Evolutionary conservation across 1,140 invertebrate genomes (phyloP), one percentile per base, ranked within the genome.

Genomic region (Euwallacea similis): DNA sequence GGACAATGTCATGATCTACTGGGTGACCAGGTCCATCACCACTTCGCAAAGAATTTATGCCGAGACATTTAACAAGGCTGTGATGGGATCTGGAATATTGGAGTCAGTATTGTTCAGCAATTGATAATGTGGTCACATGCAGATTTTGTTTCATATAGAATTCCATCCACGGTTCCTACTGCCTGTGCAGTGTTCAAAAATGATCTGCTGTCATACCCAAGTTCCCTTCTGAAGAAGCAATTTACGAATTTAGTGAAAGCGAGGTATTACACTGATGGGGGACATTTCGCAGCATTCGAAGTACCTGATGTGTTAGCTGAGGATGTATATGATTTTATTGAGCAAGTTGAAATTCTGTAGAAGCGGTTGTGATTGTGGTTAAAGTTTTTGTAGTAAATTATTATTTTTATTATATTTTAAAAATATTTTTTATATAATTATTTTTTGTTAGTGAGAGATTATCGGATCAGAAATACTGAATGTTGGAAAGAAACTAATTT

Each of bases 231-330:
- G 3, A 81, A 81, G 59, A 81, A 85, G 0, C 88, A 86, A 75
- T 92, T 84, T 76, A 76, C 74, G 0, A 90, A 92, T 77, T 72
- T 93, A 7, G 81, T 91, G 3, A 86, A 89, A 55, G 84, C 85
- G 3, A 89, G 84, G 0, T 83, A 89, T 61, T 74, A 87, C 41
- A 75, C 83, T 4, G 83, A 86, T 7, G 93, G 93, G 2, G 95
- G 95, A 2, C 95, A 97, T 82, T 97, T 96, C 79, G 90, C 90
- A 7, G 93, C 91, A 0, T 86, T 96, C 71, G 91, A 97, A 79
- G 85, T 89, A 55, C 93, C 93, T 0, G 76, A 88, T 75, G 75
- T 88, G 7, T 75, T 95, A 0, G 86, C 89, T 7, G 84, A 88
- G 9, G 93, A 95, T 75, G 65, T 79, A 86, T 63, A 71, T 62